Percentiles rank a stretch among this genome's conserved stretches.
phyloP scores from a whole-genome alignment of 2,113 vertebrate species.

The Pycnonotus jocosus region DNA sequence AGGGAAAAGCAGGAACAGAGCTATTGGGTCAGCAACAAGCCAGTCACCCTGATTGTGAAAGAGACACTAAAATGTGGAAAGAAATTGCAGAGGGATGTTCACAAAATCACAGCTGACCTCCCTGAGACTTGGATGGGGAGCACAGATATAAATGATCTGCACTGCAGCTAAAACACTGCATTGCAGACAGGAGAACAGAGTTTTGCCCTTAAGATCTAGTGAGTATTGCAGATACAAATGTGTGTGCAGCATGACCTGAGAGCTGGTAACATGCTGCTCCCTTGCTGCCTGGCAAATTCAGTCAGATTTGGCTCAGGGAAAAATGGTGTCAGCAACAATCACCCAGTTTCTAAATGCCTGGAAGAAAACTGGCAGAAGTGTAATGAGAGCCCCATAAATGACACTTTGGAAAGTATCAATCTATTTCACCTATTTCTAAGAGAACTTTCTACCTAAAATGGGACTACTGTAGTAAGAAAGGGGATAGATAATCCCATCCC shows the following conservation, averaged over 20 bases:
- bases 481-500: not conserved
- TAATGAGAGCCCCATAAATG: not conserved
- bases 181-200: conserved; percentile 9
- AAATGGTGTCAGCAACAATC: not conserved
- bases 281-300: not conserved
- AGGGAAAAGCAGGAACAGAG: not conserved
- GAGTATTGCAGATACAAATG: not conserved
- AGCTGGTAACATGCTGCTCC: not conserved
- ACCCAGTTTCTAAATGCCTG: not conserved
- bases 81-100: not conserved
- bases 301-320: not conserved
- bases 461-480: not conserved
- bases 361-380: not conserved
- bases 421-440: not conserved
- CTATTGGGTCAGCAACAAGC: not conserved
- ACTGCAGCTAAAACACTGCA: conserved; percentile 51
- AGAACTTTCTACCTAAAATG: not conserved
- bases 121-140: not conserved
- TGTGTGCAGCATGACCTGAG: not conserved
- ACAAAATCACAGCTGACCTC: conserved; percentile 26
- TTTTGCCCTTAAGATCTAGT: not conserved
- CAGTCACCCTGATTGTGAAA: not conserved
- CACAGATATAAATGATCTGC: not conserved
- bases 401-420: not conserved
- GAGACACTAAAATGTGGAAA: not conserved